Base-by-base conservation (phyloP, 2,888 invertebrate genomes). In the Tinea trinotella region DNA sequence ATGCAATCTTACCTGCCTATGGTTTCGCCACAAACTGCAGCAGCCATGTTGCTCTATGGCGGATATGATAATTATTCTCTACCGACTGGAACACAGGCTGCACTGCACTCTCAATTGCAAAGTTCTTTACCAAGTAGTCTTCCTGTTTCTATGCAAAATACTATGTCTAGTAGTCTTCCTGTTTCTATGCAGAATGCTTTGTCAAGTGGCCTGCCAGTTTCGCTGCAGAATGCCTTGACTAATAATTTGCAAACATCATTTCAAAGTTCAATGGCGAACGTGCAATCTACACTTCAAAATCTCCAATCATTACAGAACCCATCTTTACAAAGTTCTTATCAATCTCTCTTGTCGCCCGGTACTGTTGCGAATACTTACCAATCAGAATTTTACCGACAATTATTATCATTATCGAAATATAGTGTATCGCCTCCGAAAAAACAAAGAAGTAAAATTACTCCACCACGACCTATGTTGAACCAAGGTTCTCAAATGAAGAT, bases 361-460 rank as follows among this genome's bases (percentile, higher is more conserved):
- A 40, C 40, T 13, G n/a, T n/a, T n/a, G n/a, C n/a, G 24, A 78
- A 74, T 58, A 71, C 76, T 0, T 84, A 79, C 55, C 85, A 84
- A 68, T 79, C 83, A 0, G 84, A 84, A 59, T 84, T 79, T 59
- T 85, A 79, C 58, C 68, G 82, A 0, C 81, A 81, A 56, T 82
- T 75, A 56, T 61, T 84, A 20, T 71, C 71, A 0, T 78, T 77
- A 58, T 66, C 78, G 0, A 64, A 80, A 0, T 78, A 69, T 54
- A 61, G 58, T 55, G 61, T 74, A 55, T 77, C 74, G 1, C 75
- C 77, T 3, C 68, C 70, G 2, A 83, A 82, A 57, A 82, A 84
- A 55, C 76, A 74, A 40, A n/a, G 56, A 46, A 7, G 24, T 1
- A 50, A 50, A 24, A 7, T 24, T 5, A 50, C 50, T 12, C 5